Percentiles rank a stretch among this genome's conserved stretches.
Conservation (phyloP, 1,140 invertebrate species). For the Augochlora pura region DNA sequence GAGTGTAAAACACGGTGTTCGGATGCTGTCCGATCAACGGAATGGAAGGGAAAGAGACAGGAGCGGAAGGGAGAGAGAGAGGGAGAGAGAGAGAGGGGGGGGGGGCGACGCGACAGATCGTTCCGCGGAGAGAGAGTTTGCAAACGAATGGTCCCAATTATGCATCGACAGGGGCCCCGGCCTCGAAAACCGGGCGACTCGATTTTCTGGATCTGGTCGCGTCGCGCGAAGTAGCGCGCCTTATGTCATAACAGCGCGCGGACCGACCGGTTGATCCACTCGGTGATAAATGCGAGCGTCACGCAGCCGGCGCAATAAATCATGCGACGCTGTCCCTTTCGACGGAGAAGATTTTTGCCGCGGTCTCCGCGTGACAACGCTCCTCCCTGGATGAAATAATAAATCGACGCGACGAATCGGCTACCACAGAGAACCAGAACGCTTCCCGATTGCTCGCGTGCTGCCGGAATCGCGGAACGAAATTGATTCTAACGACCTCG, state of each 20-base stretch:
- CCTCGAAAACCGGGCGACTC: conserved; percentile 21
- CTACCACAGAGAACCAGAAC: not conserved
- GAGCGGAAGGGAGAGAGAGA: not conserved
- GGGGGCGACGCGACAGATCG: not conserved
- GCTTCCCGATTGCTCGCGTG: not conserved
- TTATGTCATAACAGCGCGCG: conserved; percentile 39
- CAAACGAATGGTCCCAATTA: conserved; percentile 1
- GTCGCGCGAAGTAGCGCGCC: conserved; percentile 30
- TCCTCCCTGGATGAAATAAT: conserved; percentile 31
- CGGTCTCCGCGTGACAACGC: conserved; percentile 21
- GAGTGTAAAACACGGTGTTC: conserved; percentile 46
- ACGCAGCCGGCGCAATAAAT: conserved; percentile 39
- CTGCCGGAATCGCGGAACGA: not conserved
- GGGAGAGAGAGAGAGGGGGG: not conserved
- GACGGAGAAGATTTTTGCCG: conserved; percentile 46
- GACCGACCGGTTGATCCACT: conserved; percentile 39
- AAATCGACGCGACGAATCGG: conserved; percentile 21
- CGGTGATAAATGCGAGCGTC: conserved; percentile 48
- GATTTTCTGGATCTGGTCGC: conserved; percentile 8
- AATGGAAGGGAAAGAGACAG: not conserved
- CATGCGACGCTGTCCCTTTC: conserved; percentile 40
- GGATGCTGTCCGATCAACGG: conserved; percentile 30
- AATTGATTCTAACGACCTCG: not conserved
- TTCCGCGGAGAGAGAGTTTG: not conserved
- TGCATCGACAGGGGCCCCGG: not conserved